Conservation (phyloP, 92 coral and sea anemone species). For the Porites divaricata region DNA sequence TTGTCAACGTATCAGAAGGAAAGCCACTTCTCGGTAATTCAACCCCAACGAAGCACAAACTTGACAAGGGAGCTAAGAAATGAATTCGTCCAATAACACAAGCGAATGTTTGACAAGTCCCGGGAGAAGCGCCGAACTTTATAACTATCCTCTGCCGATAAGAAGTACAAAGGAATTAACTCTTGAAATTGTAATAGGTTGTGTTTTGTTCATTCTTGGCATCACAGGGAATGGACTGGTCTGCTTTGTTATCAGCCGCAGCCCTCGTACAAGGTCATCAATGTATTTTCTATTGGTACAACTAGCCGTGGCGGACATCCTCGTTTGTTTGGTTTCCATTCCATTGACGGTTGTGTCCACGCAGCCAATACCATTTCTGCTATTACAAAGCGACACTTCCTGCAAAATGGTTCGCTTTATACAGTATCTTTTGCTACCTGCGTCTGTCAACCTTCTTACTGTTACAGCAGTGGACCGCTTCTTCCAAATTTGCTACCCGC, state of each 20-base stretch:
- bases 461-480: constrained; percentile 77
- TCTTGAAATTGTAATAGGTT: constrained; percentile 66
- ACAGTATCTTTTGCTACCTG: constrained; percentile 79
- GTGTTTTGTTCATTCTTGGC: constrained; percentile 61
- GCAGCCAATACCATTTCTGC: constrained; percentile 62
- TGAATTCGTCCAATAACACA: constrained; percentile 1
- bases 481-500: constrained; percentile 74
- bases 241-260: constrained; percentile 71
- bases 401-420: constrained; percentile 73
- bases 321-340: constrained; percentile 71
- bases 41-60: not conserved
- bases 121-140: not conserved
- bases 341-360: constrained; percentile 74
- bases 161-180: constrained; percentile 60
- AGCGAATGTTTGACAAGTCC: not conserved
- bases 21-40: not conserved
- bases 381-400: constrained; percentile 31
- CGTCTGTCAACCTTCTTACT: constrained; percentile 77
- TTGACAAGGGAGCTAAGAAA: not conserved
- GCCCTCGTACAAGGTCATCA: constrained; percentile 71
- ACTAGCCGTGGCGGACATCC: constrained; percentile 76
- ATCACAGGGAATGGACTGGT: constrained; percentile 73
- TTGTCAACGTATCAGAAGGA: not conserved
- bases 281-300: constrained; percentile 78
- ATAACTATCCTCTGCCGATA: constrained; percentile 50